These are phyloP conservation scores for Busseola fusca DNA, from an alignment of 2,888 invertebrate genomes.

Conservation along the genomic window DNA sequence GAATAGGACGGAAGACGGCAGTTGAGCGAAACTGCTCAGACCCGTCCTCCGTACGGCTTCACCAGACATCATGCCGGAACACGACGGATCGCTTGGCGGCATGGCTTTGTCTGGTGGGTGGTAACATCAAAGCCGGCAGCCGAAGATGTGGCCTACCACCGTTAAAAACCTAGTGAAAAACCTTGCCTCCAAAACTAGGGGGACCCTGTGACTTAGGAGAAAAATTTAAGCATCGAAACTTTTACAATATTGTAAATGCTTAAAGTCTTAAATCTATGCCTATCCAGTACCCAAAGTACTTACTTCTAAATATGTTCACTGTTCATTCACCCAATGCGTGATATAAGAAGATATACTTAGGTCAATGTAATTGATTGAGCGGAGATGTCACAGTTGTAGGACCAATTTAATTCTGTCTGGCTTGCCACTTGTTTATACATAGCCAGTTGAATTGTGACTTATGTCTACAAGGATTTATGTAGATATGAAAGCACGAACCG, in stretches of 20 bases:
- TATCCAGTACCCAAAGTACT: background rate
- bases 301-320: background rate
- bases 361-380: slow-evolving; percentile 57
- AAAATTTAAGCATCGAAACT: background rate
- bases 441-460: slow-evolving; percentile 38
- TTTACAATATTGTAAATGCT: background rate
- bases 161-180: too few relatives aligned
- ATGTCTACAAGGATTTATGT: slow-evolving; percentile 26
- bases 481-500: background rate
- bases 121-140: too few relatives aligned
- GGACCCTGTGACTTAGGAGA: too few relatives aligned
- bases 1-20: too few relatives aligned
- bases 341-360: slow-evolving; percentile 40
- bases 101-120: too few relatives aligned
- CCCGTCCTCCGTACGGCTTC: too few relatives aligned
- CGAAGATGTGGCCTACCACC: too few relatives aligned
- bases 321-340: slow-evolving; percentile 50
- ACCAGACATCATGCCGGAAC: too few relatives aligned
- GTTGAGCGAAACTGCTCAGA: too few relatives aligned
- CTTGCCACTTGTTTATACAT: slow-evolving; percentile 43
- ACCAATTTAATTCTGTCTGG: slow-evolving; percentile 59
- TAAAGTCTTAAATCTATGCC: background rate
- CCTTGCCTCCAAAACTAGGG: too few relatives aligned
- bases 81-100: too few relatives aligned
- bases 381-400: slow-evolving; percentile 53